Percentiles rank a stretch among this genome's conserved stretches.
These are phyloP conservation scores for Drosophila mayaguana DNA, from an alignment of 2,888 invertebrate species.

Conservation along the genomic window DNA sequence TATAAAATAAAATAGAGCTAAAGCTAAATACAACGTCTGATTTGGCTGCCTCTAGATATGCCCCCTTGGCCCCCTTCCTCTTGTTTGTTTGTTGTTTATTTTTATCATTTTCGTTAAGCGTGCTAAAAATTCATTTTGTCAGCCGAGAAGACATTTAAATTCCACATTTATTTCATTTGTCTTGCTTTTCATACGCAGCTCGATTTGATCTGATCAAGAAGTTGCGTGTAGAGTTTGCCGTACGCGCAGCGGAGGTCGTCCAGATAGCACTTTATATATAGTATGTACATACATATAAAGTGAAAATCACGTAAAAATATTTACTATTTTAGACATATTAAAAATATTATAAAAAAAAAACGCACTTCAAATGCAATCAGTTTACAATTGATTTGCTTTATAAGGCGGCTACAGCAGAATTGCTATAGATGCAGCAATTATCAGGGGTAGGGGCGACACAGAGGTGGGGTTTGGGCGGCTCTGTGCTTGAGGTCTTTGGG, in stretches of 20 bases:
- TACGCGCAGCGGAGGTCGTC: slow-evolving; percentile 62
- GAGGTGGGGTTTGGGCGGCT: not conserved
- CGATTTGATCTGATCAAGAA: slow-evolving; percentile 28
- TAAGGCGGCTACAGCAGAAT: slow-evolving; percentile 17
- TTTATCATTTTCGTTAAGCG: slow-evolving; percentile 67
- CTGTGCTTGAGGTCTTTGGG: not conserved
- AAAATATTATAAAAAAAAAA: slow-evolving; percentile 5
- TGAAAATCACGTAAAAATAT: slow-evolving; percentile 7
- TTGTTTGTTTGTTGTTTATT: slow-evolving; percentile 63
- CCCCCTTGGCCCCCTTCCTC: not conserved
- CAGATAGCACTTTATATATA: slow-evolving; percentile 1
- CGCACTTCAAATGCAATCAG: slow-evolving; percentile 48
- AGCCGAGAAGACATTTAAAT: slow-evolving; percentile 45
- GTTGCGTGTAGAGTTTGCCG: slow-evolving; percentile 20
- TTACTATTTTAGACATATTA: slow-evolving; percentile 32
- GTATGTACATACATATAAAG: not conserved
- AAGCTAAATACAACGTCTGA: slow-evolving; percentile 26
- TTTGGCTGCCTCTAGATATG: not conserved
- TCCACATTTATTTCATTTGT: slow-evolving; percentile 16
- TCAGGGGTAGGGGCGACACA: not conserved
- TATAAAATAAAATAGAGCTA: slow-evolving; percentile 14
- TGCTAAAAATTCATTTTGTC: slow-evolving; percentile 70
- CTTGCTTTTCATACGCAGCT: not conserved
- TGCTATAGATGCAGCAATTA: not conserved
- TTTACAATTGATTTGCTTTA: slow-evolving; percentile 40